A percentile compares a stretch with the other conserved stretches of the same genome.
Evolutionary conservation across 2,113 vertebrate genomes (phyloP).

Genomic region (Laterallus jamaicensis): DNA sequence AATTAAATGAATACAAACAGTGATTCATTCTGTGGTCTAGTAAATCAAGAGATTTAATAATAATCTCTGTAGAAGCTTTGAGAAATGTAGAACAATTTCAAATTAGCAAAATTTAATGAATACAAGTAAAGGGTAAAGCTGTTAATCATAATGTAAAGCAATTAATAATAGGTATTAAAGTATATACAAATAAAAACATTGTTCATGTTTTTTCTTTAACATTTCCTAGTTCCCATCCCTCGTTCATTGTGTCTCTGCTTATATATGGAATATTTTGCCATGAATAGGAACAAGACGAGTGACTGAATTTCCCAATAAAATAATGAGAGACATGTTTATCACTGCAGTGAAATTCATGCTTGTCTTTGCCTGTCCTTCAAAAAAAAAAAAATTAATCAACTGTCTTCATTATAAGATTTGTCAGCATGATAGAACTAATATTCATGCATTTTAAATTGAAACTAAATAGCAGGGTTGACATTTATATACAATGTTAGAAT

Average conservation of each 20-base stretch:
- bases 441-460: slow-evolving; percentile 44
- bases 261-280: background rate
- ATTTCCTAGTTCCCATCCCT: background rate
- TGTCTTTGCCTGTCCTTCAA: slow-evolving; percentile 31
- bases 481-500: background rate
- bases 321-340: background rate
- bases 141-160: background rate
- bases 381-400: background rate
- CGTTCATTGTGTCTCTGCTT: background rate
- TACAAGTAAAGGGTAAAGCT: background rate
- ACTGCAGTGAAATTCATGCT: background rate
- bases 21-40: background rate
- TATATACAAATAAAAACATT: background rate
- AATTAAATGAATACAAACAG: background rate
- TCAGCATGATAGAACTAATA: slow-evolving; percentile 35
- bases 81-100: background rate
- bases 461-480: slow-evolving; percentile 2
- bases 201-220: background rate
- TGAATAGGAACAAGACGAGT: background rate
- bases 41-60: background rate
- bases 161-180: background rate
- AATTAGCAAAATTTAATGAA: background rate
- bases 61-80: background rate
- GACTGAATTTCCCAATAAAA: background rate
- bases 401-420: slow-evolving; percentile 40